Evolutionary conservation across 2,113 vertebrate genomes (phyloP).

Genomic region (Vimba vimba): DNA sequence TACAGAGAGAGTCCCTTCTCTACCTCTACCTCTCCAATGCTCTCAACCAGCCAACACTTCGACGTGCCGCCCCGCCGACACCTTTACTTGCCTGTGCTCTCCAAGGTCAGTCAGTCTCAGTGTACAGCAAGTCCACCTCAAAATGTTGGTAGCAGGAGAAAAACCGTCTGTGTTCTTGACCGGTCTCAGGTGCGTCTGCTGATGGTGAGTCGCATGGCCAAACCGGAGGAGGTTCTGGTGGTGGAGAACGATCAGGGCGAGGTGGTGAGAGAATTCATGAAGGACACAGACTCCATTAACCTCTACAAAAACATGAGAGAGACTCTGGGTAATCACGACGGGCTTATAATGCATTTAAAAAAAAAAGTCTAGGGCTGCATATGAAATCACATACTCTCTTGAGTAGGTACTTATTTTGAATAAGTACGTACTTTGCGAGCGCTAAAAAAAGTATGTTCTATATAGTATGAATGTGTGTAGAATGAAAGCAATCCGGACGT

Average conservation of each 20-base stretch:
- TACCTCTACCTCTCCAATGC: conserved; percentile 87
- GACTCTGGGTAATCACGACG: conserved; percentile 83
- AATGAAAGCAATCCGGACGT: too few species aligned
- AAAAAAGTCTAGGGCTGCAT: too few species aligned
- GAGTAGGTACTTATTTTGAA: too few species aligned
- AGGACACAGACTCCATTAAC: conserved; percentile 97
- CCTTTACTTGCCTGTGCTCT: conserved; percentile 91
- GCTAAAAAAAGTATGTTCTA: too few species aligned
- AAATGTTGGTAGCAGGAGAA: neutral
- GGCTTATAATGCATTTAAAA: neutral
- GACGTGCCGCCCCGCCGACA: conserved; percentile 93
- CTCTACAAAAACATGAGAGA: conserved; percentile 98
- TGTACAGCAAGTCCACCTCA: neutral
- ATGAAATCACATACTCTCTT: too few species aligned
- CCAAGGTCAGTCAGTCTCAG: conserved; percentile 79
- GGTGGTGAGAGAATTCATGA: conserved; percentile 96
- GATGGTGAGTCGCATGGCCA: conserved; percentile 97
- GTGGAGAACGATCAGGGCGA: conserved; percentile 98
- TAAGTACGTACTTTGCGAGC: too few species aligned
- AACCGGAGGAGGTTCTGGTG: conserved; percentile 94
- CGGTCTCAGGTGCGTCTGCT: conserved; percentile 86
- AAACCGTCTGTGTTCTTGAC: conserved; percentile 10
- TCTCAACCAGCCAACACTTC: conserved; percentile 88
- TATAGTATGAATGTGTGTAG: too few species aligned
- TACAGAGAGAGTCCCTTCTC: conserved; percentile 95